These are phyloP conservation scores for Chionomys nivalis DNA, from an alignment of 2,113 vertebrate genomes.

Conservation along the genomic window DNA sequence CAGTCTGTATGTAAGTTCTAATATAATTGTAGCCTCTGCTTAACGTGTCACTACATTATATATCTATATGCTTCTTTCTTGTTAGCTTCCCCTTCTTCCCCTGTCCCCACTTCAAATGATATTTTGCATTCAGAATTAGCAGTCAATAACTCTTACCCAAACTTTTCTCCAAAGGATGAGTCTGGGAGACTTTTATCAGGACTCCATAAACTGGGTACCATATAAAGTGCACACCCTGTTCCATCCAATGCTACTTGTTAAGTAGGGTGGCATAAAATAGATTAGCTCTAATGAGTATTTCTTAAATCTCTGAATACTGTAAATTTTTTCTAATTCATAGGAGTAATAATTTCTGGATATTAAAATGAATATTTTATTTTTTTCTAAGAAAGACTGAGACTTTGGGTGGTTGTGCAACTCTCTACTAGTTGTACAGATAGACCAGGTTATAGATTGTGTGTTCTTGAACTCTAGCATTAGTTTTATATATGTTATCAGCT, in stretches of 20 bases:
- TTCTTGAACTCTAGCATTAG: neutral
- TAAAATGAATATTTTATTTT: neutral
- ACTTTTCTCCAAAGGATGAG: neutral
- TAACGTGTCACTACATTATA: neutral
- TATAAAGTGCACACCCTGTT: too few relatives aligned
- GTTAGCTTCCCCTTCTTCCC: neutral
- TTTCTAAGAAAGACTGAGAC: neutral
- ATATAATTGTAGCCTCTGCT: neutral
- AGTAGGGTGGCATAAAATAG: neutral
- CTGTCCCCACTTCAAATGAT: neutral
- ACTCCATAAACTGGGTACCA: neutral
- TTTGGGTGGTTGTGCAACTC: neutral
- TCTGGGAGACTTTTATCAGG: neutral
- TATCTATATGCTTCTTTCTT: neutral
- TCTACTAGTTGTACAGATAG: neutral
- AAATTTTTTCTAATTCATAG: neutral
- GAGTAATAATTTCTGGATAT: neutral
- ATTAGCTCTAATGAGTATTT: neutral
- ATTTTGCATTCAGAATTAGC: neutral
- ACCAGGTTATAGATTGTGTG: neutral
- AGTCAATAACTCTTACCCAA: neutral
- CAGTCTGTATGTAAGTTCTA: neutral
- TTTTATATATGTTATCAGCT: neutral
- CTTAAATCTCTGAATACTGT: neutral
- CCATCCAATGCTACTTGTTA: neutral